Evolutionary conservation across 1,140 invertebrate genomes (phyloP), one percentile per base, ranked within the genome.

Genomic region (Paracyclopina nana): DNA sequence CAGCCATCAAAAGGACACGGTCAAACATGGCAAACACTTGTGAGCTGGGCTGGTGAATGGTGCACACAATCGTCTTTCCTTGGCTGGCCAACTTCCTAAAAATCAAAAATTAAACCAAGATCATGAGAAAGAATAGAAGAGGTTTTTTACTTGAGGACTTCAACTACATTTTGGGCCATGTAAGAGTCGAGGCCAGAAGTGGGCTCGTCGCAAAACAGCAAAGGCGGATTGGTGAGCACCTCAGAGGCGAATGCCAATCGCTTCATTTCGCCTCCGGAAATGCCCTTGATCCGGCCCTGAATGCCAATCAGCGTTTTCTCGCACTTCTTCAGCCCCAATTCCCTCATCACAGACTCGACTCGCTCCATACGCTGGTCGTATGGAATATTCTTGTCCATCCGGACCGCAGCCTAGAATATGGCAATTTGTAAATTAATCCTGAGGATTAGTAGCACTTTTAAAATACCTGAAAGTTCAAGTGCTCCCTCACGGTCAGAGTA

Each of bases 161-260:
- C 77, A 12, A 95, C 76, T 14, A 95, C 82, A 62, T 85, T 92
- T 56, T 80, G 76, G 0, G 90, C 90, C 59, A 88, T 91, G 58
- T 77, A 88, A 0, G 88, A 84, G 63, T 97, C 91, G 38, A 95
- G 63, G 73, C 92, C 72, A 20, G 69, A 92, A 0, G 92, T 97
- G 1, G 91, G 90, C 61, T 97, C 92, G 62, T 98, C 92, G 63
- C 90, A 96, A 61, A 97, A 88, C 72, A 97, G 75, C 28, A 98
- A 65, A 1, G 85, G 79, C 1, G 92, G 91, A 68, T 96, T 81
- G 0, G 87, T 96, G 18, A 96, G 67, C 16, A 95, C 67, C 70
- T 96, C 91, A 0, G 85, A 84, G 25, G 88, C 91, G 65, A 96
- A 94, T 0, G 88, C 80, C n/a, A 97, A 65, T 56, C 91, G 72